Evolutionary conservation across 2,888 invertebrate genomes (phyloP), one percentile per base, ranked within the genome.

Genomic region (Stenotaenia linearis): DNA sequence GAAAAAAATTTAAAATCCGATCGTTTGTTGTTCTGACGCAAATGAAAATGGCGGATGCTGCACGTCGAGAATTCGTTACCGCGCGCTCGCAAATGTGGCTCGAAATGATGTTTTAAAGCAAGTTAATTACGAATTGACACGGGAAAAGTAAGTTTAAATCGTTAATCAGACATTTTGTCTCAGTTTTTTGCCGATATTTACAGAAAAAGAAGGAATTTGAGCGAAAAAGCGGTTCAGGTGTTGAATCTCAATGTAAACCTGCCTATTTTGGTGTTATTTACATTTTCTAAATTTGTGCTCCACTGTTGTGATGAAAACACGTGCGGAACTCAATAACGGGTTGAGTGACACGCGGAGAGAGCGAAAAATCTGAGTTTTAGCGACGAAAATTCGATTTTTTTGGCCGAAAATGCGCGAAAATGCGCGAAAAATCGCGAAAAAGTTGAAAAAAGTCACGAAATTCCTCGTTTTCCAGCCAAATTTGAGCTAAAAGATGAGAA

Each of bases 251-350:
- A 45, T 45, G 45, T 15, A 25, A 25, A 28, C 2, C 2, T 25
- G 7, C 69, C 69, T 69, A 28, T 69, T 69, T 69, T 69, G 69
- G 69, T 69, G 21, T 50, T 50, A 50, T 50, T 50, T 50, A 50
- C 45, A 45, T 45, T 45, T 45, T 12, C n/a, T 45, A 45, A 45
- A 45, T 45, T 45, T 5, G 45, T 45, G 4, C 12, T 32, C 32
- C 32, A 32, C 32, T 32, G n/a, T n/a, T n/a, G n/a, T n/a, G n/a
- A n/a, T n/a, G n/a, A n/a, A n/a, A n/a, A n/a, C n/a, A n/a, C n/a
- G n/a, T n/a, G n/a, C n/a, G n/a, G n/a, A n/a, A n/a, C n/a, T n/a
- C n/a, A n/a, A n/a, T 32, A 32, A 32, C 9, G 32, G 32, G 9
- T 32, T 6, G 32, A 32, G 9, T 32, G 32, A 32, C 32, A 32